Evolutionary conservation across 2,888 invertebrate species (phyloP).

Genomic region (Galerucella pusilla): DNA sequence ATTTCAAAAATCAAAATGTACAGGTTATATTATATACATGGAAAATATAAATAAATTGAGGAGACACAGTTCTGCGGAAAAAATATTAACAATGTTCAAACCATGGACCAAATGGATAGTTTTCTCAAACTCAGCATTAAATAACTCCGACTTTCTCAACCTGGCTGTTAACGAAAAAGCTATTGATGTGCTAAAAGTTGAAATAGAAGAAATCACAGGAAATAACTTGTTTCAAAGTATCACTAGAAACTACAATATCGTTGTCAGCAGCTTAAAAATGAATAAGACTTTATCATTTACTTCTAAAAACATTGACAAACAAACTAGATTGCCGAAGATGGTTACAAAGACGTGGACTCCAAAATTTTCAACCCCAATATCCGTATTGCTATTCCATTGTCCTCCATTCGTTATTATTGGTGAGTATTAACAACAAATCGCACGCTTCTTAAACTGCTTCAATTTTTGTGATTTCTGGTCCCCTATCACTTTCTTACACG

Average conservation of each 20-base stretch:
- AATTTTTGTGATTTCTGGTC: too few species aligned
- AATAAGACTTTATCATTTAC: neutral
- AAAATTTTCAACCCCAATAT: constrained; percentile 19
- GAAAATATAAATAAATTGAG: neutral
- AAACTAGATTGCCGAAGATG: neutral
- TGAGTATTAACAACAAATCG: neutral
- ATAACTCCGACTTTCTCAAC: neutral
- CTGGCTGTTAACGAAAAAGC: neutral
- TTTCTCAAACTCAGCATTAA: neutral
- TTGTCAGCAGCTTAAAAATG: neutral
- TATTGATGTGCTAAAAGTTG: constrained; percentile 1
- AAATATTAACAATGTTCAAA: constrained; percentile 2
- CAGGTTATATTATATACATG: neutral
- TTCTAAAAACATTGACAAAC: neutral
- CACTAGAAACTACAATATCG: neutral
- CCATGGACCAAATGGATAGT: constrained; percentile 23
- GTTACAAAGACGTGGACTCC: constrained; percentile 15
- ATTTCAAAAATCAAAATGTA: neutral
- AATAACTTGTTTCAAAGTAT: neutral
- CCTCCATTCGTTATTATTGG: constrained; percentile 45
- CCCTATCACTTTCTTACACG: too few species aligned
- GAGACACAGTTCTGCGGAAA: neutral
- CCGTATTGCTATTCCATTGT: constrained; percentile 45
- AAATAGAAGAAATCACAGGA: neutral
- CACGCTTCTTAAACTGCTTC: too few species aligned